phyloP scores from a whole-genome alignment of 2,888 invertebrate genomes.

The Sylvicola fuscatus region DNA sequence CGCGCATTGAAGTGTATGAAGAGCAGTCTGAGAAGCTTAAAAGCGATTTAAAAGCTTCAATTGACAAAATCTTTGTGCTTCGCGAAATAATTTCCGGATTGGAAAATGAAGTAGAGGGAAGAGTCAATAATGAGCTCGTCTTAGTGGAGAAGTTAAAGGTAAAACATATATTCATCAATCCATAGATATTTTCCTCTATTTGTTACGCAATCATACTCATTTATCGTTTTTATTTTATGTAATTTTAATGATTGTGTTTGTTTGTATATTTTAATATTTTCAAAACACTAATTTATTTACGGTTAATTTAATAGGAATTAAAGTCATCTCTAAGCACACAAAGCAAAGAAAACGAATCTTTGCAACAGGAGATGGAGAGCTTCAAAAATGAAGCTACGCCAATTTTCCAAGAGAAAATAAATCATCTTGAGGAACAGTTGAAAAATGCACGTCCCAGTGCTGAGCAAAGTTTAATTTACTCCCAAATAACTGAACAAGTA shows the following conservation, averaged over 20 bases:
- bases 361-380: slow-evolving; percentile 20
- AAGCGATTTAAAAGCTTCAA: slow-evolving; percentile 48
- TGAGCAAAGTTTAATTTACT: slow-evolving; percentile 28
- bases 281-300: slow-evolving; percentile 1
- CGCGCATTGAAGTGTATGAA: slow-evolving; percentile 23
- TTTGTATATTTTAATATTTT: background rate
- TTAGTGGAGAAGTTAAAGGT: slow-evolving; percentile 29
- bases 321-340: slow-evolving; percentile 19
- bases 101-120: slow-evolving; percentile 52
- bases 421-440: slow-evolving; percentile 26
- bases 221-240: background rate
- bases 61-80: slow-evolving; percentile 51
- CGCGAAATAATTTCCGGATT: slow-evolving; percentile 59
- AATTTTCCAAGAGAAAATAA: slow-evolving; percentile 18
- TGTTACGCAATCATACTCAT: no score
- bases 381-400: slow-evolving; percentile 17
- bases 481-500: slow-evolving; percentile 26
- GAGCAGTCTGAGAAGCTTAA: slow-evolving; percentile 42
- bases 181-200: no score
- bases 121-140: slow-evolving; percentile 40
- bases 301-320: slow-evolving; percentile 13
- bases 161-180: slow-evolving; percentile 2
- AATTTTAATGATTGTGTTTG: background rate
- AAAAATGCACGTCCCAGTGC: slow-evolving; percentile 26
- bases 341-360: slow-evolving; percentile 17